Evolutionary conservation across 2,797 vertebrate genomes (phyloP).

Genomic region (Corythornis leucogaster): DNA sequence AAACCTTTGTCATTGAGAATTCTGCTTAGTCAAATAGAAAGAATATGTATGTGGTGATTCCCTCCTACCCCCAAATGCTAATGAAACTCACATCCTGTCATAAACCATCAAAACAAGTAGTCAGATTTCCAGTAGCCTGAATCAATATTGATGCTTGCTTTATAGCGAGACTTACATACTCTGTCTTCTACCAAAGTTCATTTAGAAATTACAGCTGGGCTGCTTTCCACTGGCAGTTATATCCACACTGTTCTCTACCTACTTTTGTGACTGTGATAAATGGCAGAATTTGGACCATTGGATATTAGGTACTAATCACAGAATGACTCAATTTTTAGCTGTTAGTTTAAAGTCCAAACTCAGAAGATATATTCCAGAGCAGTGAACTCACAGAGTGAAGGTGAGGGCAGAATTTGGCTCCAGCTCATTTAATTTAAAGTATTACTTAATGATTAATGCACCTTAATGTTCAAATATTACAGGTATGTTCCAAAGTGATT

Average conservation of each 20-base stretch:
- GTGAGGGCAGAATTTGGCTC: constrained; percentile 51
- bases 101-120: neutral
- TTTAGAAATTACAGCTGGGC: constrained; percentile 26
- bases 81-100: constrained; percentile 13
- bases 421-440: constrained; percentile 44
- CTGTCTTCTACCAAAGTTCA: constrained; percentile 22
- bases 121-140: constrained; percentile 62
- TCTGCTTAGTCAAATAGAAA: constrained; percentile 24
- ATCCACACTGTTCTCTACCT: neutral
- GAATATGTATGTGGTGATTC: constrained; percentile 11
- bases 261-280: constrained; percentile 1
- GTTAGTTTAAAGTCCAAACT: constrained; percentile 47
- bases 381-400: constrained; percentile 20
- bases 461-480: constrained; percentile 44
- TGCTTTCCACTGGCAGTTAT: constrained; percentile 2
- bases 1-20: neutral
- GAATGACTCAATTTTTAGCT: constrained; percentile 1
- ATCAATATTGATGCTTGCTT: constrained; percentile 34
- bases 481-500: constrained; percentile 45
- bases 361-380: constrained; percentile 60
- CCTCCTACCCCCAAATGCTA: constrained; percentile 11
- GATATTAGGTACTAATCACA: constrained; percentile 8
- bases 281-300: constrained; percentile 24
- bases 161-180: neutral
- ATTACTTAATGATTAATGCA: constrained; percentile 66